Conservation (phyloP, 2,888 invertebrate species). For the Atrina japonica region DNA sequence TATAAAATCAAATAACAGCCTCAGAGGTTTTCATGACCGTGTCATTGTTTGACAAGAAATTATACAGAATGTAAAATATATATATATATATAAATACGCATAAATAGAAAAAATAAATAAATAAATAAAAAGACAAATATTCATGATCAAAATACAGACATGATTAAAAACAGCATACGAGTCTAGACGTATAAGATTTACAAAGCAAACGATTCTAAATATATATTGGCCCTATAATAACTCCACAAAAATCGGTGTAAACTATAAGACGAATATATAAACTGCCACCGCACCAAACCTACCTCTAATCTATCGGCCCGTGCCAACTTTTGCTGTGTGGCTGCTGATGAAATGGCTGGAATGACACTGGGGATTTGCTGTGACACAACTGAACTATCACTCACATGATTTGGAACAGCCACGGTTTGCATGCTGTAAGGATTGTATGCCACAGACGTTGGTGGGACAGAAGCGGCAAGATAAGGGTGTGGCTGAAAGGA, state of each 20-base stretch:
- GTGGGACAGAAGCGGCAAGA: constrained; percentile 59
- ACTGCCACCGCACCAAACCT: constrained; percentile 71
- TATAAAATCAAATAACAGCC: no score
- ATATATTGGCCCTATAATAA: constrained; percentile 15
- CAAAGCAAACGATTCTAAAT: constrained; percentile 13
- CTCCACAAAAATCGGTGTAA: constrained; percentile 14
- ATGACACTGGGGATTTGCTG: constrained; percentile 65
- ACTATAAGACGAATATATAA: background rate
- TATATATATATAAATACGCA: no score
- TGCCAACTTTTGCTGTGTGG: constrained; percentile 89
- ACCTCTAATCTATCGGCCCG: constrained; percentile 97
- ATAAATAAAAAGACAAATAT: background rate
- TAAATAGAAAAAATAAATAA: no score
- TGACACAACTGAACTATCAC: constrained; percentile 56
- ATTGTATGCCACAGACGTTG: constrained; percentile 66
- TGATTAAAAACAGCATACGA: constrained; percentile 1
- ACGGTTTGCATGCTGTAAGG: constrained; percentile 62
- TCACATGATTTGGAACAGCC: constrained; percentile 54
- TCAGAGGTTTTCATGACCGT: no score
- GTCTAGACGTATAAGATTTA: constrained; percentile 6
- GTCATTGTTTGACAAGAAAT: no score
- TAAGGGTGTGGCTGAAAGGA: constrained; percentile 66
- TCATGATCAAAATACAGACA: background rate
- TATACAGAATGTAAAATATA: no score
- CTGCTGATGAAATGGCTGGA: constrained; percentile 53